Conservation (phyloP, 2,113 vertebrate species). For the Cynocephalus volans region DNA sequence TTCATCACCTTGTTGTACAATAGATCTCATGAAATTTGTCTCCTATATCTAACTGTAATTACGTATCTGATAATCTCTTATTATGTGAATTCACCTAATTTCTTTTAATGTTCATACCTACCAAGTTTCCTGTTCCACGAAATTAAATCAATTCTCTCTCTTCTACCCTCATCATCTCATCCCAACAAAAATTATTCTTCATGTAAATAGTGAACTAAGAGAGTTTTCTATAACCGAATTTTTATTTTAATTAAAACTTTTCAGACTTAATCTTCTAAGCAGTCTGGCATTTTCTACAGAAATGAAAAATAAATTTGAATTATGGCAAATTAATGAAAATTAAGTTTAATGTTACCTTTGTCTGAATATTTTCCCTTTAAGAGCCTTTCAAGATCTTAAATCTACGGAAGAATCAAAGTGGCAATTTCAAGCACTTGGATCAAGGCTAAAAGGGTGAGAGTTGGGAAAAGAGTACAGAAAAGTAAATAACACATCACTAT, state of each 20-base stretch:
- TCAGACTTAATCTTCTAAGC: background rate
- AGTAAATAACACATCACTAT: background rate
- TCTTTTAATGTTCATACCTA: background rate
- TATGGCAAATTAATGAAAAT: background rate
- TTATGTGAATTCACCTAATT: background rate
- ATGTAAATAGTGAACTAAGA: background rate
- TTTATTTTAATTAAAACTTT: background rate
- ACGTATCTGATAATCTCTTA: too few species aligned
- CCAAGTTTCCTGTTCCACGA: background rate
- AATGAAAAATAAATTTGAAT: conserved; percentile 5
- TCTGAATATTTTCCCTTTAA: background rate
- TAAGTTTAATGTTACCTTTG: background rate
- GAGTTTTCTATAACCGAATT: background rate
- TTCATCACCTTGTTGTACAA: too few species aligned
- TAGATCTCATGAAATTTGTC: too few species aligned
- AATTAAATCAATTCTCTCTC: background rate
- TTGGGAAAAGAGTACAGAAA: background rate
- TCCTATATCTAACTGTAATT: too few species aligned
- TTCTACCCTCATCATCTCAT: background rate
- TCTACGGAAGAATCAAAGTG: background rate
- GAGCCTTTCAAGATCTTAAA: background rate
- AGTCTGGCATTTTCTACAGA: background rate
- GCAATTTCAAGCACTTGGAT: background rate
- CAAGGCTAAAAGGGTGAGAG: background rate
- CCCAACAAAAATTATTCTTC: background rate